Base-by-base conservation (phyloP, 1,140 invertebrate species). In the Musca domestica region DNA sequence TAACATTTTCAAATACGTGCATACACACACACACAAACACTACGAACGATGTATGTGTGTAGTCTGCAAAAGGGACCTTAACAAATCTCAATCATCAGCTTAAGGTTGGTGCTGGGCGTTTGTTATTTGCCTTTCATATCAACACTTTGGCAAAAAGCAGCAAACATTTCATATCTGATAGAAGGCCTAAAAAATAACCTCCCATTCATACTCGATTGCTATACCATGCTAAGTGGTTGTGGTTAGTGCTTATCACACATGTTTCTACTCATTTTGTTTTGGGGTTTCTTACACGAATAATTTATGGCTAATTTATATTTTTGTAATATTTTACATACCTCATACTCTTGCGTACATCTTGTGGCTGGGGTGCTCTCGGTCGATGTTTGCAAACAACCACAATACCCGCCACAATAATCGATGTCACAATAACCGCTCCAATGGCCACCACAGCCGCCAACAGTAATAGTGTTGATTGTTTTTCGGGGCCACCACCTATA, bases 291-390 rank as follows among this genome's bases (percentile, higher is more conserved):
- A 10, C 12, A 10, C 6, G 34, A 41, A 5, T 41, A 41, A 41
- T 41, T 41, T 41, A 41, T 41, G 34, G 2, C 34, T 41, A 9
- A 41, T 41, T 41, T 41, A 30, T 41, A 41, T 41, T n/a, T n/a
- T n/a, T n/a, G n/a, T n/a, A n/a, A n/a, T n/a, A 41, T 41, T 65
- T 67, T 22, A 70, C 74, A 80, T 75, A 82, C 80, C 80, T 71
- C 80, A 82, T 81, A 72, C 75, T 78, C 68, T 82, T 82, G 70
- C 78, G 76, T 58, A 81, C 77, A 70, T 82, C 80, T 74, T 82
- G 78, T 46, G 80, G 80, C 73, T 81, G 78, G 76, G 80, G 80
- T 81, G 80, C 80, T 58, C 78, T 74, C 70, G 80, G 80, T 66
- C 80, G 70, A 74, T 80, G 78, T 68, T 76, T 74, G 64, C 80